A percentile compares a stretch with the other conserved stretches of the same genome.
Conservation (phyloP, 2,888 invertebrate species). For the Mesorhabditis spiculigera region DNA sequence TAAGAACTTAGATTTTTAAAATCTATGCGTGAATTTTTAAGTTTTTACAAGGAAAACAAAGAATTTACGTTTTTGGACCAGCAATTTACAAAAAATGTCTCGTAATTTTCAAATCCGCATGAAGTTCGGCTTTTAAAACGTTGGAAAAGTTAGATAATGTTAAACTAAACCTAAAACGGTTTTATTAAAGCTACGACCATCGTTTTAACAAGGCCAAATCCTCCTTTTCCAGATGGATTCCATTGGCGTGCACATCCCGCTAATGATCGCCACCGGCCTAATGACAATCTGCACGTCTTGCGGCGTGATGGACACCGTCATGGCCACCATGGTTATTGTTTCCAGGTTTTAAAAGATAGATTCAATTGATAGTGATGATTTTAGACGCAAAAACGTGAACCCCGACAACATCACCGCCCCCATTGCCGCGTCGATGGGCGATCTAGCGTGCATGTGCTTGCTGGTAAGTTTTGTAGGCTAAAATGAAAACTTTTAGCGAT, state of each 20-base stretch:
- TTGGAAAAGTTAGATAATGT: too few relatives aligned
- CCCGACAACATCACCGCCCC: slow-evolving; percentile 1
- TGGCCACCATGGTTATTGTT: slow-evolving; percentile 4
- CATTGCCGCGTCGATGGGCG: slow-evolving; percentile 1
- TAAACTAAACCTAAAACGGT: too few relatives aligned
- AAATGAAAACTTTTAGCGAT: too few relatives aligned
- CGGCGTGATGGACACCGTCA: slow-evolving; percentile 2
- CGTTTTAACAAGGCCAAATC: too few relatives aligned
- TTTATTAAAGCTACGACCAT: too few relatives aligned
- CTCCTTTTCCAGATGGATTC: slow-evolving; percentile 2
- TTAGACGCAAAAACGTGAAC: slow-evolving; percentile 6
- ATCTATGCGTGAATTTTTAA: too few relatives aligned
- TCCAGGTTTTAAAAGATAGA: not conserved
- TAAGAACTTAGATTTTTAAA: too few relatives aligned
- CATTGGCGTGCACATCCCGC: not conserved
- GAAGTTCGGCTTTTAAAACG: too few relatives aligned
- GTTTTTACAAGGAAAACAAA: too few relatives aligned
- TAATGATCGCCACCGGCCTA: slow-evolving; percentile 6
- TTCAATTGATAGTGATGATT: not conserved
- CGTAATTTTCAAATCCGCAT: too few relatives aligned
- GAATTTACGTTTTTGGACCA: too few relatives aligned
- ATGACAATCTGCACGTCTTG: not conserved
- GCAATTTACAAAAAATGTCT: too few relatives aligned
- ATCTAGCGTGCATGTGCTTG: not conserved
- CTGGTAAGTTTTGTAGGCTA: not conserved